Base-by-base conservation (phyloP, 1,140 invertebrate species). In the Anastatus disparis region DNA sequence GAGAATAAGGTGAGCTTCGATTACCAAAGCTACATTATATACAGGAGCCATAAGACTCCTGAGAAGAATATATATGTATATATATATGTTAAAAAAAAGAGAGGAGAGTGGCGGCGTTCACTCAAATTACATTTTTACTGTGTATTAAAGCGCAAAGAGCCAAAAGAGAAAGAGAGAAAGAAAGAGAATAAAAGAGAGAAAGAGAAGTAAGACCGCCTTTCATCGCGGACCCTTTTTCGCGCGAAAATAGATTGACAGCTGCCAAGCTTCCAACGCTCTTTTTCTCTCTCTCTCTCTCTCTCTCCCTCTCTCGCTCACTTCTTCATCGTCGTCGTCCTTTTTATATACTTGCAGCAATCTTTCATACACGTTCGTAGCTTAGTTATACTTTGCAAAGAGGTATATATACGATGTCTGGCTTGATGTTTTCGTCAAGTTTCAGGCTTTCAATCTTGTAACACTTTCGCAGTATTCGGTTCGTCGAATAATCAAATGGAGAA, bases 171-270 rank as follows among this genome's bases (percentile, higher is more conserved):
- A 35, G 31, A 35, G 31, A n/a, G 12, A 40, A 48, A 48, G 12
- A 52, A 13, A 31, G 64, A 31, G 27, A 35, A 10, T 6, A 10
- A 35, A 10, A 63, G 70, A 62, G 52, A 52, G 59, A 69, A 69
- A 72, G 55, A 50, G 15, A 29, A 42, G 52, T 42, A 52, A 56
- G 13, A 46, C 64, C 69, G 67, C 55, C 70, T 76, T 76, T 76
- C 71, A 70, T 72, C 74, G 74, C 42, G 52, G 31, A 52, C 27
- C 61, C 73, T 63, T 75, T 75, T 75, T 71, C 61, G 71, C 67
- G 75, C 73, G 62, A 75, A 76, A 76, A 76, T 75, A 74, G 76
- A 79, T 79, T 74, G 76, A 76, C 76, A 76, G 76, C 76, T 79
- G 75, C 74, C 72, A 71, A 52, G 61, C 67, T 17, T 72, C 68